A percentile compares a stretch with the other conserved stretches of the same genome.
Conservation (phyloP, 2,797 vertebrate genomes). For the Galaxias olidus region DNA sequence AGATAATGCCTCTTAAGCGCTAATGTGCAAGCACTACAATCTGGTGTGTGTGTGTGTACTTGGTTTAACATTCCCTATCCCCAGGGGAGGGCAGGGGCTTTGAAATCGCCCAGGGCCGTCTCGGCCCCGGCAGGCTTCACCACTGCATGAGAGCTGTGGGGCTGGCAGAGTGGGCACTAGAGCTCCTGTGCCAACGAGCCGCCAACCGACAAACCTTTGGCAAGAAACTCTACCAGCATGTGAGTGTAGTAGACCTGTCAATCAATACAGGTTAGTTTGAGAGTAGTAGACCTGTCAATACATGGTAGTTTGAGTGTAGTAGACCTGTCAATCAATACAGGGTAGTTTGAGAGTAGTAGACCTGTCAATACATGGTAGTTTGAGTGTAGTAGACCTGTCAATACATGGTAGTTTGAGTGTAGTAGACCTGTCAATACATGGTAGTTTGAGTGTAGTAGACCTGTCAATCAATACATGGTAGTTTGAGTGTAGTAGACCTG, state of each 20-base stretch:
- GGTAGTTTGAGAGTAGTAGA: conserved; percentile 73
- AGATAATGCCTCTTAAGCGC: conserved; percentile 33
- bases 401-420: too few species aligned
- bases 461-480: too few species aligned
- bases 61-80: conserved; percentile 3
- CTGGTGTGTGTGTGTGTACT: background rate
- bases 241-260: conserved; percentile 57
- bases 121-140: conserved; percentile 90
- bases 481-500: conserved; percentile 66
- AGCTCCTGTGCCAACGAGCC: conserved; percentile 84
- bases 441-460: conserved; percentile 71
- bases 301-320: too few species aligned
- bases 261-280: too few species aligned
- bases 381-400: conserved; percentile 61
- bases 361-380: too few species aligned
- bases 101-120: conserved; percentile 89
- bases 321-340: too few species aligned
- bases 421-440: too few species aligned
- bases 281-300: conserved; percentile 40
- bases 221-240: conserved; percentile 87
- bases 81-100: conserved; percentile 91
- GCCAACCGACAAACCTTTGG: conserved; percentile 79
- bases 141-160: conserved; percentile 93
- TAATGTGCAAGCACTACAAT: too few species aligned
- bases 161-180: conserved; percentile 79